A percentile compares a stretch with the other conserved stretches of the same genome.
Conservation (phyloP, 2,113 vertebrate genomes). For the Ophthalmolycus amberensis region DNA sequence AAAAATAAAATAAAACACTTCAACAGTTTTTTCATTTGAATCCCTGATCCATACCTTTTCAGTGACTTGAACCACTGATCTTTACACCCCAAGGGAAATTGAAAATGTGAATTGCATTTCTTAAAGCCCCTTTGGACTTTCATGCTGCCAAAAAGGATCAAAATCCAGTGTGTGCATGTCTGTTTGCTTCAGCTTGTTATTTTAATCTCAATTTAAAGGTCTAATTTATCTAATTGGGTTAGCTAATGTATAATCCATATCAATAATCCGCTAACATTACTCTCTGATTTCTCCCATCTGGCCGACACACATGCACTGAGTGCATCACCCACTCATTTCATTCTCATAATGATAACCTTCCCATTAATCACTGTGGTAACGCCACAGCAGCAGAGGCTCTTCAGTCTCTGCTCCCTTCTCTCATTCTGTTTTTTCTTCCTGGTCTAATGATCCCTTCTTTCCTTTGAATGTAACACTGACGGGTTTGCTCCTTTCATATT, state of each 20-base stretch:
- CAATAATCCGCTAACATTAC: conserved; percentile 47
- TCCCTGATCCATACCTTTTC: background rate
- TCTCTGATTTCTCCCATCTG: conserved; percentile 47
- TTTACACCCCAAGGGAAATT: background rate
- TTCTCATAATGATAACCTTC: conserved; percentile 54
- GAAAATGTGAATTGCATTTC: no score
- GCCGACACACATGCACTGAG: conserved; percentile 19
- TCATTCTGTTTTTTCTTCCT: background rate
- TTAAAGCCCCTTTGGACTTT: background rate
- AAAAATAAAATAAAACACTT: background rate
- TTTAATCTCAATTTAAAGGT: conserved; percentile 48
- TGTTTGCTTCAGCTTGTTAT: conserved; percentile 35
- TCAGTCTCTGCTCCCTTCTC: conserved; percentile 13
- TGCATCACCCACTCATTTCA: conserved; percentile 57
- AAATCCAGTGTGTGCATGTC: background rate
- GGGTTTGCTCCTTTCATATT: conserved; percentile 16
- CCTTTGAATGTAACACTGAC: conserved; percentile 3
- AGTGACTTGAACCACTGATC: background rate
- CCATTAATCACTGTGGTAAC: conserved; percentile 61
- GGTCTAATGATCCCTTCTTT: conserved; percentile 6
- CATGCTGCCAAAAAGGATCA: background rate
- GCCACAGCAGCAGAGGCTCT: conserved; percentile 15
- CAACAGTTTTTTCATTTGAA: background rate
- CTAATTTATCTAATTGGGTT: conserved; percentile 61
- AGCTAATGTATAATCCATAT: conserved; percentile 48